Percentiles rank a stretch among this genome's conserved stretches.
These are phyloP conservation scores for Peucedramus taeniatus DNA, from an alignment of 2,113 vertebrate genomes.

Conservation along the genomic window DNA sequence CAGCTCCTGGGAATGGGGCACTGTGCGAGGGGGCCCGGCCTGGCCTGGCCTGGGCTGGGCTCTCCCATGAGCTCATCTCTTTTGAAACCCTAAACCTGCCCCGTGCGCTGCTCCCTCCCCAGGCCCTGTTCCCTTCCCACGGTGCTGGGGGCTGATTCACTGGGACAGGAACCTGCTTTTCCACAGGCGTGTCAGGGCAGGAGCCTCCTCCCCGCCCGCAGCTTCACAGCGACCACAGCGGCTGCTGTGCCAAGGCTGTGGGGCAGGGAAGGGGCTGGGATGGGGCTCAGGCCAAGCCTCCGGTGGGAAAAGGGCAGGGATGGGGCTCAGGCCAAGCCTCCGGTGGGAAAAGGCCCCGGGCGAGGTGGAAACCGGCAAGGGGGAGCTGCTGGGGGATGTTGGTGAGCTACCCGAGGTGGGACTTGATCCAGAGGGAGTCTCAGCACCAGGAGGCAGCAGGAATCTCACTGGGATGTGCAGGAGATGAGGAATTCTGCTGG, in stretches of 20 bases:
- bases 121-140: background rate
- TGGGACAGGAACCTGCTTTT: constrained; percentile 27
- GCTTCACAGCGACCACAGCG: background rate
- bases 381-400: background rate
- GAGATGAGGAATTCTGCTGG: background rate
- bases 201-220: background rate
- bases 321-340: background rate
- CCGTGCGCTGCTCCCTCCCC: background rate
- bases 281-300: background rate
- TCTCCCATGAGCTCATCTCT: constrained; percentile 3
- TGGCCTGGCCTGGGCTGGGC: constrained; percentile 20
- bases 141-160: background rate
- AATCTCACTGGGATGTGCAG: rapidly evolving
- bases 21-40: background rate
- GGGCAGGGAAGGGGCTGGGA: background rate
- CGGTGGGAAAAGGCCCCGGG: background rate
- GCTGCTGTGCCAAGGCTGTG: background rate
- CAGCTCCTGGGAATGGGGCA: background rate
- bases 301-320: background rate
- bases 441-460: background rate
- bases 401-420: background rate
- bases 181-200: constrained; percentile 20
- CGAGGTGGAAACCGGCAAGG: background rate
- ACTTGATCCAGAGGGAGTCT: background rate
- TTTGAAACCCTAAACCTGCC: constrained; percentile 23